These are phyloP conservation scores for Amphipyra tragopoginis DNA, from an alignment of 2,888 invertebrate species.

Conservation along the genomic window DNA sequence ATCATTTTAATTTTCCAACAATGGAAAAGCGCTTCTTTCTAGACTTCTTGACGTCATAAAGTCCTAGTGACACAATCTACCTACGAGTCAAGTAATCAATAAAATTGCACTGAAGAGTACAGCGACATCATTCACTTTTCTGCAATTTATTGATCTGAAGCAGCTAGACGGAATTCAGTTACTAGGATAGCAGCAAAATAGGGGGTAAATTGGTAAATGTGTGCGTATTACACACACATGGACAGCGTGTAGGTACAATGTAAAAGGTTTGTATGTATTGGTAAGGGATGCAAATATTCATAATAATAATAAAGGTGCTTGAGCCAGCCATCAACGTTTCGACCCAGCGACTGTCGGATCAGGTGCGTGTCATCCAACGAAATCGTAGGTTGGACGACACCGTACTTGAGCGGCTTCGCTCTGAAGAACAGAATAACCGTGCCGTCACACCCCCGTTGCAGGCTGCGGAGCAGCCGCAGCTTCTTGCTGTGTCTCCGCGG, in stretches of 20 bases:
- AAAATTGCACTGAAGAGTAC: constrained; percentile 14
- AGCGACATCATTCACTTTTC: constrained; percentile 22
- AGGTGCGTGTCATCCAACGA: too few relatives aligned
- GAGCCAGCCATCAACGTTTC: too few relatives aligned
- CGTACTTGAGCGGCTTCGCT: too few relatives aligned
- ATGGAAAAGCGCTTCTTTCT: background rate
- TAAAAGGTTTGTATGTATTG: background rate
- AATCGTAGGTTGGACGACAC: too few relatives aligned
- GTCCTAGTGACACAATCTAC: constrained; percentile 25
- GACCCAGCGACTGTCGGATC: too few relatives aligned
- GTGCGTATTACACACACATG: background rate
- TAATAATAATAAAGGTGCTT: too few relatives aligned
- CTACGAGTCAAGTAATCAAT: constrained; percentile 25
- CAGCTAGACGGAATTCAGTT: background rate
- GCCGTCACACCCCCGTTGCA: too few relatives aligned
- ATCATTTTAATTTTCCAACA: background rate
- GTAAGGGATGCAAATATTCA: background rate
- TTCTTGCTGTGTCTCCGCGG: too few relatives aligned
- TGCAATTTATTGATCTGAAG: constrained; percentile 32
- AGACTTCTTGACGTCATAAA: background rate
- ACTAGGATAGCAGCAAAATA: constrained; percentile 25
- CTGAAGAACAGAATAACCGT: too few relatives aligned
- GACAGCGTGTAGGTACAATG: background rate
- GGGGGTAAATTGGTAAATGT: background rate
- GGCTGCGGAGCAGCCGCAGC: too few relatives aligned